Percentiles rank a stretch among this genome's conserved stretches.
Conservation (phyloP, 2,888 invertebrate genomes). For the Nomada fabriciana region DNA sequence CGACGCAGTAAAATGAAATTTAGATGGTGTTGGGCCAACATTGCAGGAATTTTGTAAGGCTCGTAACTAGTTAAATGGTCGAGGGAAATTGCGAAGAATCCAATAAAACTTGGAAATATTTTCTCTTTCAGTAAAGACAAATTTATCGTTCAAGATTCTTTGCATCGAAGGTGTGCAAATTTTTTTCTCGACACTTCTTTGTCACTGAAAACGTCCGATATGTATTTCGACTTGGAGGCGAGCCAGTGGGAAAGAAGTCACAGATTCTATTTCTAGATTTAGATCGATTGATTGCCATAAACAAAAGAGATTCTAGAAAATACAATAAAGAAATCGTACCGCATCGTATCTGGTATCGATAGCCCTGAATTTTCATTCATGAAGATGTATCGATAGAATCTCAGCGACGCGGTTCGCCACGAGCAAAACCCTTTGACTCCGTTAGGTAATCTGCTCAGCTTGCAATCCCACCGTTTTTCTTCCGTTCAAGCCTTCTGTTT, state of each 20-base stretch:
- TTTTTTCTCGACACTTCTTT: background rate
- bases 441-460: no score
- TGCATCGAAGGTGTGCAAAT: background rate
- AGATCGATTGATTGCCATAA: background rate
- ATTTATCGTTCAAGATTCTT: background rate
- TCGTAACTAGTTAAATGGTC: constrained; percentile 1
- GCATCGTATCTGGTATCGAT: no score
- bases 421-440: no score
- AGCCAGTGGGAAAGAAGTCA: constrained; percentile 34
- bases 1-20: constrained; percentile 25
- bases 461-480: background rate
- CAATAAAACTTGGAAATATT: background rate
- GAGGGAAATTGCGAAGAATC: background rate
- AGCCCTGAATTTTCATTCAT: no score
- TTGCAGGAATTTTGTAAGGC: constrained; percentile 10
- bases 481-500: background rate
- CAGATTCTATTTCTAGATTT: constrained; percentile 7
- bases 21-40: constrained; percentile 14
- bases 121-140: background rate
- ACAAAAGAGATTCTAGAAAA: constrained; percentile 2
- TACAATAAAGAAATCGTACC: background rate
- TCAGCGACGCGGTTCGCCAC: no score
- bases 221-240: constrained; percentile 19
- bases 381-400: no score
- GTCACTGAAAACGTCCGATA: constrained; percentile 13